Evolutionary conservation across 1,140 invertebrate genomes (phyloP).

Genomic region (Aleiodes sp.): DNA sequence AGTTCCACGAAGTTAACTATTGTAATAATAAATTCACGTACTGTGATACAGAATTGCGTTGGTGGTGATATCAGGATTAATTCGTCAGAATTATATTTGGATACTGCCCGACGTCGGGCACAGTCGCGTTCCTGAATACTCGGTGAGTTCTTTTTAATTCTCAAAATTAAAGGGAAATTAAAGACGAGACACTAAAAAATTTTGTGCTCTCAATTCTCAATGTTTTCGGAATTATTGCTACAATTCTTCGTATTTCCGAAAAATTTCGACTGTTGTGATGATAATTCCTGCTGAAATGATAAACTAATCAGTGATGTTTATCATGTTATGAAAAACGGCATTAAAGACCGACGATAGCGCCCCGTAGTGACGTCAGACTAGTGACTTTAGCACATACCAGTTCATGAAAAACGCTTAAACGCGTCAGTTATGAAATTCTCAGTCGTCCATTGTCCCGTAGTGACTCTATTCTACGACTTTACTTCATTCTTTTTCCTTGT

Average conservation of each 20-base stretch:
- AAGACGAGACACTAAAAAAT: too few relatives aligned
- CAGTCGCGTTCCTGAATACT: conserved; percentile 43
- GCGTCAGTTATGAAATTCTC: conserved; percentile 9
- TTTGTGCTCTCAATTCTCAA: too few relatives aligned
- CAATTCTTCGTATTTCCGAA: too few relatives aligned
- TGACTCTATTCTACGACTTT: neutral
- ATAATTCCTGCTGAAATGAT: too few relatives aligned
- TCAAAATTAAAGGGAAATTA: too few relatives aligned
- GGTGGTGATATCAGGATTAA: conserved; percentile 22
- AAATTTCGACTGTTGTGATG: too few relatives aligned
- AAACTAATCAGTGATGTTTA: too few relatives aligned
- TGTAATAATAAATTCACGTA: neutral
- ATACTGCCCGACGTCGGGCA: conserved; percentile 32
- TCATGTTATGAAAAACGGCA: neutral
- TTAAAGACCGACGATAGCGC: conserved; percentile 3
- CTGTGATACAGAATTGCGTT: conserved; percentile 19
- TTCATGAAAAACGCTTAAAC: neutral
- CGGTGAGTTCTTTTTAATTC: conserved; percentile 42
- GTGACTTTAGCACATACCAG: neutral
- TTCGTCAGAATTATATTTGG: conserved; percentile 45
- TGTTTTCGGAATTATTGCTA: too few relatives aligned
- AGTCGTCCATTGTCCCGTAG: neutral
- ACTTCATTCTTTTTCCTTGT: neutral
- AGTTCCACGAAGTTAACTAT: neutral
- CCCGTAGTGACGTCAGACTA: neutral